Conservation (phyloP, 64 coral and sea anemone genomes). For the Stichodactyla helianthus region DNA sequence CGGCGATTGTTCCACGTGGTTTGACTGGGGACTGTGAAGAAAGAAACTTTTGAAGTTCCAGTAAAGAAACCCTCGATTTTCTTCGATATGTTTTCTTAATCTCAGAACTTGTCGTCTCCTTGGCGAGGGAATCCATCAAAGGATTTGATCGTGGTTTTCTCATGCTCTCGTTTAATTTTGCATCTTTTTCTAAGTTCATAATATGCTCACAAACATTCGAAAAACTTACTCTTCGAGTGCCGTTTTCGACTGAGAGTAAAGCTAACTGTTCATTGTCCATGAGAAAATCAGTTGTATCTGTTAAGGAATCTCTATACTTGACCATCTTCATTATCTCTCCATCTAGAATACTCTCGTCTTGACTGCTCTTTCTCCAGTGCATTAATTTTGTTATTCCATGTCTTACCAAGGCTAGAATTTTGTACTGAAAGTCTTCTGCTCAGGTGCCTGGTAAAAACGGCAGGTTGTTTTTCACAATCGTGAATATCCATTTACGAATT, state of each 20-base stretch:
- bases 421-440: not conserved
- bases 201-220: not conserved
- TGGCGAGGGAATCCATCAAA: not conserved
- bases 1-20: not conserved
- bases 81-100: not conserved
- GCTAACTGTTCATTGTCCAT: not conserved
- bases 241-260: not conserved
- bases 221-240: not conserved
- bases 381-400: not conserved
- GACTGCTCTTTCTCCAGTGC: not conserved
- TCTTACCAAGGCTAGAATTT: not conserved
- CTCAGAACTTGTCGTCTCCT: conserved; percentile 3
- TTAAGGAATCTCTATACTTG: not conserved
- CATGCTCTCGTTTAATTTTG: not conserved
- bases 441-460: not conserved
- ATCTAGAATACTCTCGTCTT: not conserved
- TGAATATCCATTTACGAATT: not conserved
- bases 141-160: not conserved
- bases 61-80: not conserved
- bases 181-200: not conserved
- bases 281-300: not conserved
- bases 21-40: not conserved
- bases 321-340: not conserved
- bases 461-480: not conserved
- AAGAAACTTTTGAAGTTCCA: conserved; percentile 6